These are phyloP conservation scores for Phengaris arion DNA, from an alignment of 2,888 invertebrate species.

Conservation along the genomic window DNA sequence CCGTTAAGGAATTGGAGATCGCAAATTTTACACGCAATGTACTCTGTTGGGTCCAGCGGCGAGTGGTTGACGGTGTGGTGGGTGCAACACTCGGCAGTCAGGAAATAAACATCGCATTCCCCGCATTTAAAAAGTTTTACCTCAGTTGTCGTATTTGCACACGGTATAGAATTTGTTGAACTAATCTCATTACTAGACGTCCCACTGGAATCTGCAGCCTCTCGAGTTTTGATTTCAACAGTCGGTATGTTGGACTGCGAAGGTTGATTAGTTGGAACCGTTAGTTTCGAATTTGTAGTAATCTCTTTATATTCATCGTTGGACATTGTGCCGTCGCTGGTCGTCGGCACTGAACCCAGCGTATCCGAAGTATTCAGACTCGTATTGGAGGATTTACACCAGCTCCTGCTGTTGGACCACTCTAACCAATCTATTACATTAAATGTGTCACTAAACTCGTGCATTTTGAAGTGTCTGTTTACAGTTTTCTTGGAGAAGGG, in stretches of 20 bases:
- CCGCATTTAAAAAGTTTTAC: slow-evolving; percentile 46
- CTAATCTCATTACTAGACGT: neutral
- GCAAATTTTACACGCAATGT: slow-evolving; percentile 59
- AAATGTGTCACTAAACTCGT: neutral
- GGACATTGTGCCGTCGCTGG: neutral
- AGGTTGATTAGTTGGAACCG: neutral
- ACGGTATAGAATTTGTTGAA: neutral
- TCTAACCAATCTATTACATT: neutral
- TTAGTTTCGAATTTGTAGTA: neutral
- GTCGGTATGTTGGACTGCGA: neutral
- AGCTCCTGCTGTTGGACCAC: too few relatives aligned
- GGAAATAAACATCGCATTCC: slow-evolving; percentile 53
- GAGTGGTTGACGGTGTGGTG: slow-evolving; percentile 48
- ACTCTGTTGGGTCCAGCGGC: slow-evolving; percentile 48
- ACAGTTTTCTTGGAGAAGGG: neutral
- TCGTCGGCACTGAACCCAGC: neutral
- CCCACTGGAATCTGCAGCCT: neutral
- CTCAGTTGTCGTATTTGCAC: slow-evolving; percentile 8
- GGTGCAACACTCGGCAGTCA: slow-evolving; percentile 46
- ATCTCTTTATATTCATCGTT: neutral
- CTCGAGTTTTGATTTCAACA: neutral
- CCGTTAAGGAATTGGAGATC: slow-evolving; percentile 52
- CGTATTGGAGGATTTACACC: neutral
- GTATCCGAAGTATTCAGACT: neutral
- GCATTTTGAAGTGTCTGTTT: neutral